Percentiles rank a stretch among this genome's conserved stretches.
These are phyloP conservation scores for Acanthosoma haemorrhoidale DNA, from an alignment of 2,888 invertebrate genomes.

Conservation along the genomic window DNA sequence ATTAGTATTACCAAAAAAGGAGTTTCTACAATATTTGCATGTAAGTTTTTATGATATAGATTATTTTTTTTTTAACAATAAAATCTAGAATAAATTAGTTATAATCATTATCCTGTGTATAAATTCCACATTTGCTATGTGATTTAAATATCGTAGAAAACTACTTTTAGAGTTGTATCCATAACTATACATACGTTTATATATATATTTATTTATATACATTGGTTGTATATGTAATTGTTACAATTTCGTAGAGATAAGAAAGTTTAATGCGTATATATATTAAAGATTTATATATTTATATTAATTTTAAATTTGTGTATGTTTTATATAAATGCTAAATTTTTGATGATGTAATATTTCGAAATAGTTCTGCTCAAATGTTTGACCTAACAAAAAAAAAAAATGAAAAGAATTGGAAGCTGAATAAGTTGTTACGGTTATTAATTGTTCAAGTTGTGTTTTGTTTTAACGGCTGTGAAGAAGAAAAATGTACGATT, in stretches of 20 bases:
- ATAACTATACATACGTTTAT: no score
- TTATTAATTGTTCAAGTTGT: background rate
- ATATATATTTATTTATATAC: no score
- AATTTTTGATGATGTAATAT: background rate
- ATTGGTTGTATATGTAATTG: conserved; percentile 2
- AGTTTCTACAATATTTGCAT: no score
- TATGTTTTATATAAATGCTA: background rate
- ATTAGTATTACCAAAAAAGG: no score
- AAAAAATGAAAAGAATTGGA: no score
- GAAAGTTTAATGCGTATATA: conserved; percentile 1
- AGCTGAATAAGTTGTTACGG: background rate
- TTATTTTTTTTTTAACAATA: no score
- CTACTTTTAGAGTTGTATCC: background rate
- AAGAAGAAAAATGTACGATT: background rate
- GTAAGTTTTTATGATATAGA: no score
- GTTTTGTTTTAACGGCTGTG: background rate
- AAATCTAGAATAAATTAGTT: no score
- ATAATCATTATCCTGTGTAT: no score
- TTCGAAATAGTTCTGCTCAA: background rate
- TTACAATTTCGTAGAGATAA: background rate
- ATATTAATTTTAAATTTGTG: background rate
- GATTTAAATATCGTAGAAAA: background rate
- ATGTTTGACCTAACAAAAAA: no score
- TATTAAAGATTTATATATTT: conserved; percentile 9
- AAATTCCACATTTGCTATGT: no score